phyloP scores from a whole-genome alignment of 2,797 vertebrate species.

The Buceros bicornis region DNA sequence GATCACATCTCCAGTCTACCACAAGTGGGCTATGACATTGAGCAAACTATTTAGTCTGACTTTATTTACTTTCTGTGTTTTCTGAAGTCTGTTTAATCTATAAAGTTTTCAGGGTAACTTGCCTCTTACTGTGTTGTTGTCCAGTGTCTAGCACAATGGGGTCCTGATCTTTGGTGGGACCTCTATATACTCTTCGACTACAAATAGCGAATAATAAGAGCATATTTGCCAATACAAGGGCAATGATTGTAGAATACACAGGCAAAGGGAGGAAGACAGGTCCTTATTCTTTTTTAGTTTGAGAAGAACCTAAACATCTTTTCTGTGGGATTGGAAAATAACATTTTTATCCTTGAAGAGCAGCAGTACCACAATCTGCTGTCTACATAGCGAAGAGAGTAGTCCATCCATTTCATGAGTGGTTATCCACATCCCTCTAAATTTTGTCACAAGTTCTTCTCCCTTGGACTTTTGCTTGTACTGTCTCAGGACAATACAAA shows the following conservation, averaged over 20 bases:
- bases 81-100: neutral
- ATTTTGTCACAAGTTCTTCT: neutral
- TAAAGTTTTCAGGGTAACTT: neutral
- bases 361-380: slow-evolving; percentile 37
- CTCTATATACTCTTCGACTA: neutral
- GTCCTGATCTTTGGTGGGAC: neutral
- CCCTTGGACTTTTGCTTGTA: neutral
- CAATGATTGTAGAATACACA: neutral
- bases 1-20: neutral
- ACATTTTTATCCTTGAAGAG: neutral
- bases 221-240: neutral
- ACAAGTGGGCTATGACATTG: neutral
- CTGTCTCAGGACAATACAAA: neutral
- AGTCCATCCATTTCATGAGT: neutral
- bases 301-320: neutral
- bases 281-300: neutral
- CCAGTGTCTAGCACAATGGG: neutral
- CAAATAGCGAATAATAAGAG: neutral
- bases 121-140: neutral
- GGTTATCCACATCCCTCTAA: neutral
- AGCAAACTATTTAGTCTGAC: neutral
- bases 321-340: neutral
- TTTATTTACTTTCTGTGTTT: neutral
- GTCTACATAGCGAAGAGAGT: slow-evolving; percentile 18
- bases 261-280: neutral